A percentile compares a stretch with the other conserved stretches of the same genome.
These are phyloP conservation scores for Heteractis magnifica DNA, from an alignment of 92 coral and sea anemone species.

Conservation along the genomic window DNA sequence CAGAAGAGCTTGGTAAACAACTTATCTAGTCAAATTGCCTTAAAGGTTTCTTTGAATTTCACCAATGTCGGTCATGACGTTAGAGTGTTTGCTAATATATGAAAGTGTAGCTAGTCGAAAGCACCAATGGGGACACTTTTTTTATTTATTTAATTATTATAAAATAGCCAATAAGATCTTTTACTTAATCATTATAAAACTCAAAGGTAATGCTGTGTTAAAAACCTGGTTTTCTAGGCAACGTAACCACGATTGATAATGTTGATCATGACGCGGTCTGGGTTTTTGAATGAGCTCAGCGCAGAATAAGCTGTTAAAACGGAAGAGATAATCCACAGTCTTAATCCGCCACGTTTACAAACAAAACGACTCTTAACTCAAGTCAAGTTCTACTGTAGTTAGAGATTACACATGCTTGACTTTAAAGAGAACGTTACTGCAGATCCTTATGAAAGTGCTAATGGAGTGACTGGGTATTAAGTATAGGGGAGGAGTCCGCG, in stretches of 20 bases:
- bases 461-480: background rate
- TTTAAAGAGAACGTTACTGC: background rate
- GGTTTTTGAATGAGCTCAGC: background rate
- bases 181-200: background rate
- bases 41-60: background rate
- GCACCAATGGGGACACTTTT: background rate
- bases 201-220: background rate
- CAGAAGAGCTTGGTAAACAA: background rate
- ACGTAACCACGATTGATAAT: slow-evolving; percentile 7
- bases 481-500: slow-evolving; percentile 16
- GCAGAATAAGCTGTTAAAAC: slow-evolving; percentile 18
- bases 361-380: slow-evolving; percentile 14
- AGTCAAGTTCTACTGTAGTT: slow-evolving; percentile 4
- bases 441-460: slow-evolving; percentile 11
- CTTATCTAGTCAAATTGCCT: background rate
- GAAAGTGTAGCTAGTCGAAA: background rate
- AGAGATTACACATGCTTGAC: slow-evolving; percentile 4
- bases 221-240: slow-evolving; percentile 25
- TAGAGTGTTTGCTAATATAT: background rate
- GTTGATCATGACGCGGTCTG: background rate
- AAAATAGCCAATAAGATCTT: background rate
- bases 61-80: background rate
- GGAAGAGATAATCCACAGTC: slow-evolving; percentile 13
- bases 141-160: background rate
- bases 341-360: slow-evolving; percentile 14